Evolutionary conservation across 2,888 invertebrate species (phyloP).

Genomic region (Nysson spinosus): DNA sequence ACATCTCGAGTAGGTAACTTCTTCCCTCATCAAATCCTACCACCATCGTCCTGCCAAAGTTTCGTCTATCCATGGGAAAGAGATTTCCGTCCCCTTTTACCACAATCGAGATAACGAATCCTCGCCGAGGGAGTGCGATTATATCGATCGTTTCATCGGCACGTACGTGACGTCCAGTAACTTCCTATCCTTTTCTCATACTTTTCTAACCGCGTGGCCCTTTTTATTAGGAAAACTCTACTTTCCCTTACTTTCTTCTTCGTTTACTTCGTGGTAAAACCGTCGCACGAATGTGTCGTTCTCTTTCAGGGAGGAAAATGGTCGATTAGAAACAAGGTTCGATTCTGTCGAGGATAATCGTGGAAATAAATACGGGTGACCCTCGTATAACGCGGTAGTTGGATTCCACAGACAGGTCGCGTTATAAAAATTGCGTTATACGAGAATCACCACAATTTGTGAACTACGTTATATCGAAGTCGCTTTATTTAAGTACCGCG

Average conservation of each 20-base stretch:
- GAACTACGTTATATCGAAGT: too few relatives aligned
- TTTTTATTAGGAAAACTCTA: slow-evolving; percentile 20
- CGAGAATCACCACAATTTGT: too few relatives aligned
- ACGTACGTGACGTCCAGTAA: slow-evolving; percentile 53
- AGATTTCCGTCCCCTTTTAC: slow-evolving; percentile 41
- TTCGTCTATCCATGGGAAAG: slow-evolving; percentile 37
- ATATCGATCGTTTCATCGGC: slow-evolving; percentile 59
- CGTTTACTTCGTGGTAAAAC: background rate
- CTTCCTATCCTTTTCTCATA: slow-evolving; percentile 25
- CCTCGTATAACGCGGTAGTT: too few relatives aligned
- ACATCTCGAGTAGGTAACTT: slow-evolving; percentile 30
- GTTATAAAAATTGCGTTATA: too few relatives aligned
- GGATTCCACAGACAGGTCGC: too few relatives aligned
- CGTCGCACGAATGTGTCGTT: too few relatives aligned
- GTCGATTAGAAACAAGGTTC: too few relatives aligned
- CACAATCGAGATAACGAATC: slow-evolving; percentile 60
- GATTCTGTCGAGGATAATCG: too few relatives aligned
- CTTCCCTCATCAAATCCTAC: slow-evolving; percentile 38
- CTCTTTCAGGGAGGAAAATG: too few relatives aligned
- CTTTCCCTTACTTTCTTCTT: background rate
- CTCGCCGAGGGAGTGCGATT: slow-evolving; percentile 45
- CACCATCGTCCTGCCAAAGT: slow-evolving; percentile 31
- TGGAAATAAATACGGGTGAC: too few relatives aligned
- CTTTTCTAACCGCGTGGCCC: background rate
- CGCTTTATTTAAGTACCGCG: too few relatives aligned